phyloP scores from a whole-genome alignment of 2,888 invertebrate species.

The Chromoteleia sp. region DNA sequence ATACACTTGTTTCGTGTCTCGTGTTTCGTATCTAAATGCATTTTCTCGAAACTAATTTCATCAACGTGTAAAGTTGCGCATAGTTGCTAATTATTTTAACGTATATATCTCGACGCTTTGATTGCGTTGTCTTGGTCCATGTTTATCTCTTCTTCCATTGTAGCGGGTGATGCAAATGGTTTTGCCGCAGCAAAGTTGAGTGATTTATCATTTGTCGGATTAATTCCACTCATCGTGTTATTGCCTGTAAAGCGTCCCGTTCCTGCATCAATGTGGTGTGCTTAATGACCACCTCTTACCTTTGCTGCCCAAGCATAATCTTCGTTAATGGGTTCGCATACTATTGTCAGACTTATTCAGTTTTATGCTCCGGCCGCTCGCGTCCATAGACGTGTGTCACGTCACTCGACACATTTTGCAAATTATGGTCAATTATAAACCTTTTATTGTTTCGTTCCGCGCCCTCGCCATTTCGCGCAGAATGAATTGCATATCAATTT shows the following conservation, averaged over 20 bases:
- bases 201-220: conserved; percentile 64
- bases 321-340: conserved; percentile 54
- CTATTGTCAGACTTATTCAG: conserved; percentile 55
- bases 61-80: conserved; percentile 28
- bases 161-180: conserved; percentile 45
- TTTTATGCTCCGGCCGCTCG: conserved; percentile 41
- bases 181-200: conserved; percentile 57
- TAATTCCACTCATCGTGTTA: conserved; percentile 62
- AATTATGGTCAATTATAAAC: conserved; percentile 52
- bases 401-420: conserved; percentile 44
- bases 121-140: conserved; percentile 58
- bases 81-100: conserved; percentile 44
- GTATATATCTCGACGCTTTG: conserved; percentile 31
- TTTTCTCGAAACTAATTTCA: conserved; percentile 39
- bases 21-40: conserved; percentile 10
- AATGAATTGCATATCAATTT: conserved; percentile 23
- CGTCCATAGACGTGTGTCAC: conserved; percentile 43
- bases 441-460: conserved; percentile 8
- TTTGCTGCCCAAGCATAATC: conserved; percentile 47
- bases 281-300: conserved; percentile 62
- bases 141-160: conserved; percentile 62
- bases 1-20: not conserved
- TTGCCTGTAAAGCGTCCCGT: conserved; percentile 51
- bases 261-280: conserved; percentile 29
- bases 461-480: not conserved